Base-by-base conservation (phyloP, 2,797 vertebrate genomes). In the Sebastes hubbsi region DNA sequence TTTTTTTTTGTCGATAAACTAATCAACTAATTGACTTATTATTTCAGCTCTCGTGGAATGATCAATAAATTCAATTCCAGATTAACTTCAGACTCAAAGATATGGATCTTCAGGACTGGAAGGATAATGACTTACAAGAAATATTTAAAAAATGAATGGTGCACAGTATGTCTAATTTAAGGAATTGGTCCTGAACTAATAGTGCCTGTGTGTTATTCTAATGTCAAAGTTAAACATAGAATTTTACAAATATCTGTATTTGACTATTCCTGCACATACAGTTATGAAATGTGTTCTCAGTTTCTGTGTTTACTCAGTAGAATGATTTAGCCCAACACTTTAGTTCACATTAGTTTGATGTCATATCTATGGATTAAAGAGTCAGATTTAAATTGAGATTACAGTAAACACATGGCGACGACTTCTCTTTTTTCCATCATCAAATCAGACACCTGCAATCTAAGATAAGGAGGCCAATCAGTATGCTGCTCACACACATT, bases 401-500 rank as follows among this genome's bases (percentile, higher is more conserved):
- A 86, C 64, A 62, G 85, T 75, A 79, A 89, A 91, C 85, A 87
- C 29, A 4, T 77, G 61, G 78, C 74, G 83, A 80, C 79, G 58
- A 73, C 49, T 70, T 49, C 71, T 46, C 27, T 59, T 74, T 86
- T 70, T 63, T 52, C 66, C 64, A 72, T 78, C 85, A 60, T 91
- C 89, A 90, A 90, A 93, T 92, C 92, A 92, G 85, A 87, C 90
- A 91, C 91, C 90, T 94, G 92, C 91, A 89, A 93, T 94, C 90
- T 90, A 71, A 91, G 90, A 92, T 93, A 94, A 93, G 90, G 76
- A 87, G 88, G 81, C 84, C 88, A 93, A 94, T 95, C 92, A 92
- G 84, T 34, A 49, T 67, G 46, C 81, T 59, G 46, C 75, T 79
- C 69, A 79, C 30, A 84, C 75, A 60, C 62, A 24, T 69, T 83